Base-by-base conservation (phyloP, 2,888 invertebrate species). In the Zygothrica quintamaculata region DNA sequence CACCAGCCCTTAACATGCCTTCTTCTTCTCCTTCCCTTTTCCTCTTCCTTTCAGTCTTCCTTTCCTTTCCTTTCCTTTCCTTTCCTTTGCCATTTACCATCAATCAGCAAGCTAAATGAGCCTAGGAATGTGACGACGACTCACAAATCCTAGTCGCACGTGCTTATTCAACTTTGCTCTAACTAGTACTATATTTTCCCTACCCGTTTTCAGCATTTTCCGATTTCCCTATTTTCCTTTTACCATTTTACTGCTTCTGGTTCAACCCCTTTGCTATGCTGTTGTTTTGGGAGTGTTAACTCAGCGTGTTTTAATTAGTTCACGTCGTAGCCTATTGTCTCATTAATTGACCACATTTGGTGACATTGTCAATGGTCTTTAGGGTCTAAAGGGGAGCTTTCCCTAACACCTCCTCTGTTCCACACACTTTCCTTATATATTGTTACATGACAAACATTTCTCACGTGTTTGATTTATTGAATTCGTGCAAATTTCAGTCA, bases 231-330 rank as follows among this genome's bases (percentile, higher is more conserved):
- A n/a, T n/a, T n/a, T n/a, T n/a, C n/a, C n/a, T n/a, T n/a, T n/a
- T n/a, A 8, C 5, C 52, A 12, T 47, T 36, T 44, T 33, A 31
- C 22, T 48, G 18, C 12, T 18, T 58, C 52, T 12, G 25, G 26
- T 33, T 40, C 18, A 22, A 12, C 48, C 18, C 18, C 18, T 22
- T 22, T 22, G 5, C 5, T 22, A 3, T 31, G 31, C 9, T 31
- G 31, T 22, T 22, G 18, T 22, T 2, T 22, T 31, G 22, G 34
- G 42, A 60, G 52, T 71, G 74, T 74, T 71, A 43, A 62, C 62
- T 74, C 74, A 74, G 80, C 77, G 67, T 44, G 67, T 76, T 86
- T 86, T 86, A 80, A 86, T 80, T 86, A 80, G 86, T 73, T 79
- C 12, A 29, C 26, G 67, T 22, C 29, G 29, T 16, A 39, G 55